Evolutionary conservation across 2,888 invertebrate species (phyloP).

Genomic region (Hetaerina titia): DNA sequence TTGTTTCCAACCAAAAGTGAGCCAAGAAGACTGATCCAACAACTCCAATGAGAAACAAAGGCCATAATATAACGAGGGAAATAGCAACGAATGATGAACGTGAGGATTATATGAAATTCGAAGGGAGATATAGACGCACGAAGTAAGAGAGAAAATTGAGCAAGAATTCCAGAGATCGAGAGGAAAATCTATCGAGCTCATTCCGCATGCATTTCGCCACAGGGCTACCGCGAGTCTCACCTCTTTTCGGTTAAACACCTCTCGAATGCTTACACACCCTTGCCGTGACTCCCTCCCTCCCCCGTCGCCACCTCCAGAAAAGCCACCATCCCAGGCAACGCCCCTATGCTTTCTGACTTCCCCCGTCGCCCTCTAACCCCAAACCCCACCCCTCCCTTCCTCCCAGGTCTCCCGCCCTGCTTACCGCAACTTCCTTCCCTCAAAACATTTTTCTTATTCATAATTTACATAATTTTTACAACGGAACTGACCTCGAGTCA

Average conservation of each 20-base stretch:
- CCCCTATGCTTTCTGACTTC: not conserved
- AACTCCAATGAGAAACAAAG: too few relatives aligned
- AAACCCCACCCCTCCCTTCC: not conserved
- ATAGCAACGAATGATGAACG: too few relatives aligned
- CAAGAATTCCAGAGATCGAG: not conserved
- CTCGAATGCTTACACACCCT: not conserved
- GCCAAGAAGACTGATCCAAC: too few relatives aligned
- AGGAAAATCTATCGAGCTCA: not conserved
- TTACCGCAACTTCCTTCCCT: not conserved
- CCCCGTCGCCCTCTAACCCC: not conserved
- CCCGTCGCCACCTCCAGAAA: not conserved
- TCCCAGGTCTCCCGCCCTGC: not conserved
- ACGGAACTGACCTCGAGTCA: slow-evolving; percentile 15
- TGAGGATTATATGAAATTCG: too few relatives aligned
- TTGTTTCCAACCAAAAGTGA: too few relatives aligned
- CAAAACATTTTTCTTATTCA: not conserved
- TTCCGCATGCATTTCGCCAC: slow-evolving; percentile 11
- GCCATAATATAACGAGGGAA: too few relatives aligned
- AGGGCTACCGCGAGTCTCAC: not conserved
- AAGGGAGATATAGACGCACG: not conserved
- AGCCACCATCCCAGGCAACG: not conserved
- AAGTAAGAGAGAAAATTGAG: not conserved
- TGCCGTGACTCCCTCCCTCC: not conserved
- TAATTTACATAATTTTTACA: slow-evolving; percentile 34
- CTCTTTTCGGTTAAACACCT: slow-evolving; percentile 32